Evolutionary conservation across 53 echinoderm and acorn worm genomes (phyloP), one percentile per base, ranked within the genome.

Genomic region (Actinopyga echinites): DNA sequence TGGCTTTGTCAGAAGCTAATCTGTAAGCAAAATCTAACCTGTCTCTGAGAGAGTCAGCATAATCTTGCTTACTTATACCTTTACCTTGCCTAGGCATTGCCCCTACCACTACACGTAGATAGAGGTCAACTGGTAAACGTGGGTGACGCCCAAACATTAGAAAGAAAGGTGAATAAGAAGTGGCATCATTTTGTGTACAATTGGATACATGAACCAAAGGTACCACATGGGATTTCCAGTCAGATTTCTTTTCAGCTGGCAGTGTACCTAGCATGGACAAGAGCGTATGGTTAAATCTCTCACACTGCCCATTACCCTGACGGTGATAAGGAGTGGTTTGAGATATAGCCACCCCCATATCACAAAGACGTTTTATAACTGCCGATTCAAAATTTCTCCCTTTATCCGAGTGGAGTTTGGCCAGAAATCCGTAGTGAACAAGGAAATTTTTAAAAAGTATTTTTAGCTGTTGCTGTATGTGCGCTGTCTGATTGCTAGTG

Each of bases 341-440:
- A 7, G 55, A 68, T 43, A 54, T 83, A 37, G 28, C 24, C 6
- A 77, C 86, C 4, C 84, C 82, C 1, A 68, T 75, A 89, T 92
- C 0, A 89, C 64, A 15, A 83, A 58, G 1, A 86, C n/a, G n/a
- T n/a, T n/a, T n/a, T n/a, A n/a, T n/a, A n/a, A n/a, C n/a, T n/a
- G n/a, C n/a, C n/a, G n/a, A 83, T 40, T 92, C 89, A 56, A 89
- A 56, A 75, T 89, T 29, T 78, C 57, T 3, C 83, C 89, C 60
- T 38, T 92, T 86, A 57, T 89, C 89, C 13, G 89, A 89, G 32
- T 92, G 89, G 28, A 89, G 55, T 13, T 83, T 57, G 15, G 83
- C 92, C 1, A 86, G 92, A 59, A 92, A 79, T 5, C 92, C 89
- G 56, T 92, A 92, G 34, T 89, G 92, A 2, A 89, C 44, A 1